Evolutionary conservation across 2,113 vertebrate species (phyloP), one percentile per base, ranked within the genome.

Genomic region (Poeciliopsis occidentalis): DNA sequence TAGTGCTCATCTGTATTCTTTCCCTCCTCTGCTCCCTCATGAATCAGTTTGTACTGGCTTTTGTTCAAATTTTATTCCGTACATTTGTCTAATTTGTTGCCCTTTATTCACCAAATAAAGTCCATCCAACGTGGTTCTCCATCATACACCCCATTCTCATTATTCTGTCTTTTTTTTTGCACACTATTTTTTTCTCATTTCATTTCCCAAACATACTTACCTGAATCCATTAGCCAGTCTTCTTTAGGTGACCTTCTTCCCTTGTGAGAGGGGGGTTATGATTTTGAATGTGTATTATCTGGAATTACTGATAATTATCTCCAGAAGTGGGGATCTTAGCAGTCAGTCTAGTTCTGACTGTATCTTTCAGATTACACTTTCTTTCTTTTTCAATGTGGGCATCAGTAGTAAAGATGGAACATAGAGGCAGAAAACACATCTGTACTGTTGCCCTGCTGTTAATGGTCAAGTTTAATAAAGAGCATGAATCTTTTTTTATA

Each of bases 1-100:
- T 78, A 67, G 47, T 1, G 27, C 87, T 90, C 84, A 85, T 89
- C 64, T 80, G 84, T 83, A 81, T 91, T 89, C 78, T 71, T 67
- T 54, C 31, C 69, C 67, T 85, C 64, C 78, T 71, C 29, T 85
- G 70, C 69, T 66, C 41, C 67, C 64, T 64, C 73, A 76, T 77
- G 75, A 80, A 71, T 73, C 71, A 74, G 60, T 60, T 54, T 66
- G 60, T 66, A 4, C 66, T 67, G 73, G 73, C 69, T 82, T 88
- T 83, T 86, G 69, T 88, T 81, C 72, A 83, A 72, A 73, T 76
- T 68, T 78, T 81, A 75, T 87, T 79, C 70, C 73, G 60, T 86
- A 75, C 24, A 78, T 82, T 80, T 84, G 67, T 82, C 78, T 82
- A 76, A 69, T 71, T 11, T 47, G 39, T 86, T 64, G 77, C 79